These are phyloP conservation scores for Pectinophora gossypiella DNA, from an alignment of 1,140 invertebrate species.

Conservation along the genomic window DNA sequence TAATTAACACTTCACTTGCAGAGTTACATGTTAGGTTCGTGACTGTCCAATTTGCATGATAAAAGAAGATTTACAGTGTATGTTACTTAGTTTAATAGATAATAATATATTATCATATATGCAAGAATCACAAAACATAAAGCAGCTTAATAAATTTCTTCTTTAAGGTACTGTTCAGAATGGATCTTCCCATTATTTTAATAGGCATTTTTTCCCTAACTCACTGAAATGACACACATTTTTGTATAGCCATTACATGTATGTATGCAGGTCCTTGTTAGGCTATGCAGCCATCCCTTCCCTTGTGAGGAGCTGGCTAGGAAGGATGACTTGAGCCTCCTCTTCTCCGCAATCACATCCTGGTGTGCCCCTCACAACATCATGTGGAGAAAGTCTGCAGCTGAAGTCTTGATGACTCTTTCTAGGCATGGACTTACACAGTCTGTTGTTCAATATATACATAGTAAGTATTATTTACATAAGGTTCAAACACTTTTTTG, in stretches of 20 bases:
- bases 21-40: too few relatives aligned
- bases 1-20: too few relatives aligned
- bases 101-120: too few relatives aligned
- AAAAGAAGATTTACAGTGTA: too few relatives aligned
- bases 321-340: conserved; percentile 95
- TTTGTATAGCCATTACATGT: conserved; percentile 6
- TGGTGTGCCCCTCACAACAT: conserved; percentile 95
- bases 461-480: conserved; percentile 91
- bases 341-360: conserved; percentile 97
- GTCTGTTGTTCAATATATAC: conserved; percentile 96
- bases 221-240: neutral
- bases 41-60: too few relatives aligned
- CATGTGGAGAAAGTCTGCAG: conserved; percentile 97
- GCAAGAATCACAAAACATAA: too few relatives aligned
- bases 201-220: conserved; percentile 3
- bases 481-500: too few relatives aligned
- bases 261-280: conserved; percentile 86
- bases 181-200: too few relatives aligned
- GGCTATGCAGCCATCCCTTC: conserved; percentile 92
- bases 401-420: conserved; percentile 96
- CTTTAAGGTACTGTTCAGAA: too few relatives aligned
- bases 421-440: conserved; percentile 95
- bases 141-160: too few relatives aligned
- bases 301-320: conserved; percentile 97
- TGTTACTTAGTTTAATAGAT: too few relatives aligned